Conservation (phyloP, 2,797 vertebrate species). For the Huso huso region DNA sequence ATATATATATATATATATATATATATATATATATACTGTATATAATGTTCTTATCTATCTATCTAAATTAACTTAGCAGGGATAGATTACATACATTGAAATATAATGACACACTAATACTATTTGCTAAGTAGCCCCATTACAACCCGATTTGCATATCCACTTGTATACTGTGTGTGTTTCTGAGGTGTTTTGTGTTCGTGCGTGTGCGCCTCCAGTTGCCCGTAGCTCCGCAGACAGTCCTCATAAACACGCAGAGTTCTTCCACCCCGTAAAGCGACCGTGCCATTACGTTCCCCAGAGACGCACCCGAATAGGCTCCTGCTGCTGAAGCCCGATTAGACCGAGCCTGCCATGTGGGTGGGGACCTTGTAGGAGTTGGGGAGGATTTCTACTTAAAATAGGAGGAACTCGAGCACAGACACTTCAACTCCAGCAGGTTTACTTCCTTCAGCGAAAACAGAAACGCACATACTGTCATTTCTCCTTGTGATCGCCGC, state of each 20-base stretch:
- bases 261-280: conserved; percentile 15
- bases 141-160: conserved; percentile 23
- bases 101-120: too few species aligned
- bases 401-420: conserved; percentile 64
- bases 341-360: conserved; percentile 51
- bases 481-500: conserved; percentile 9
- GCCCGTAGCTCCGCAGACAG: conserved; percentile 16
- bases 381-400: conserved; percentile 59
- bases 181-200: too few species aligned
- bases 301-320: conserved; percentile 13
- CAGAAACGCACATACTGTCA: conserved; percentile 25
- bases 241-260: conserved; percentile 39
- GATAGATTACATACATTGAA: conserved; percentile 13
- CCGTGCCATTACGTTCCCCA: conserved; percentile 23
- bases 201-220: conserved; percentile 31
- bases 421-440: conserved; percentile 55
- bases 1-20: too few species aligned
- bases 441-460: conserved; percentile 50
- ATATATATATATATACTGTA: too few species aligned
- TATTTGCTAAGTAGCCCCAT: too few species aligned
- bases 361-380: conserved; percentile 60
- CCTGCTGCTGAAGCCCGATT: conserved; percentile 18
- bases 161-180: conserved; percentile 34
- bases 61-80: conserved; percentile 22
- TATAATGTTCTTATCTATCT: too few species aligned